Conservation (phyloP, 2,888 invertebrate species). For the Scaptomyza caliginosa region DNA sequence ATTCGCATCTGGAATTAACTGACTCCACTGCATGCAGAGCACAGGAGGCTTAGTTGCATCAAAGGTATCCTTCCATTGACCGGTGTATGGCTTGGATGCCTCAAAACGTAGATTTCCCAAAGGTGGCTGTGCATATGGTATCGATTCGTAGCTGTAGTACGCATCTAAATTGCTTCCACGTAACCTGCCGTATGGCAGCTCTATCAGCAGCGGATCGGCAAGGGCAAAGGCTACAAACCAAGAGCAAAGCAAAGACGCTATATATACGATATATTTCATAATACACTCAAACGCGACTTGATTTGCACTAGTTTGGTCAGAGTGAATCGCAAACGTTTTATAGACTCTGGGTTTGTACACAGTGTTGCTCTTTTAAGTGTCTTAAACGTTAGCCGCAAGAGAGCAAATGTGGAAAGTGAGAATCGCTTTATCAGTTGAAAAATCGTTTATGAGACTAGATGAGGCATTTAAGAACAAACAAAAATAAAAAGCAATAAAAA, state of each 20-base stretch:
- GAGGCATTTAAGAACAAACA: not conserved
- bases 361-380: not conserved
- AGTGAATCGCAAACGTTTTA: not conserved
- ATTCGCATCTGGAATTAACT: constrained; percentile 78
- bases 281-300: not conserved
- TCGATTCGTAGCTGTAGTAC: constrained; percentile 87
- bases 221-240: not conserved
- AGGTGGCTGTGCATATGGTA: constrained; percentile 89
- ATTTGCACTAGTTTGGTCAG: constrained; percentile 5
- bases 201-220: constrained; percentile 51
- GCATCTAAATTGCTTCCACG: constrained; percentile 69
- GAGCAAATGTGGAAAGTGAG: not conserved
- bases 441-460: not conserved
- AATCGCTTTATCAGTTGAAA: not conserved
- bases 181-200: constrained; percentile 72
- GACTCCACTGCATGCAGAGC: constrained; percentile 87
- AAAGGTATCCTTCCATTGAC: constrained; percentile 65
- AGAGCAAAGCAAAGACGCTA: constrained; percentile 8
- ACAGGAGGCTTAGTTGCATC: constrained; percentile 86
- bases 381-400: not conserved
- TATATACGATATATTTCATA: constrained; percentile 19
- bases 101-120: constrained; percentile 87
- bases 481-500: not conserved
- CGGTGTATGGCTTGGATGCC: constrained; percentile 68
- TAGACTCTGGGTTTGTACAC: not conserved